A percentile compares a stretch with the other conserved stretches of the same genome.
Conservation (phyloP, 1,140 invertebrate genomes). For the Papilio helenus region DNA sequence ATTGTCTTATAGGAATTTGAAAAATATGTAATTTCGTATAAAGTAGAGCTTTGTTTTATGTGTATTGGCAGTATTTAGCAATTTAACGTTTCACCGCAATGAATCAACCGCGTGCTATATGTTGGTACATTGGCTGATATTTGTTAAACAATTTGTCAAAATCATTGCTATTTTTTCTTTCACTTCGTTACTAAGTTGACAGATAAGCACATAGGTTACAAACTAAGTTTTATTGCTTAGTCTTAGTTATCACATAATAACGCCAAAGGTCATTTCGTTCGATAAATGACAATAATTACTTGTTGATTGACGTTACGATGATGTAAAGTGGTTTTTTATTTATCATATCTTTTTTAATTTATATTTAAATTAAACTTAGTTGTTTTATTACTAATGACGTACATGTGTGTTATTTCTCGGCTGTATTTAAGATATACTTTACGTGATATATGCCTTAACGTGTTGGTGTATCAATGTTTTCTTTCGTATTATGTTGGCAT, state of each 20-base stretch:
- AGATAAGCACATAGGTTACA: not conserved
- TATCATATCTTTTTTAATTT: not conserved
- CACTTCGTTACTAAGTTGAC: not conserved
- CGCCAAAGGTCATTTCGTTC: too few species aligned
- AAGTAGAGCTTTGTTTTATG: not conserved
- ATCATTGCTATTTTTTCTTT: not conserved
- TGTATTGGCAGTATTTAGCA: not conserved
- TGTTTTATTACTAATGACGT: not conserved
- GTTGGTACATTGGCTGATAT: not conserved
- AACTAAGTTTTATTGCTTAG: not conserved
- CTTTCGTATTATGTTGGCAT: not conserved
- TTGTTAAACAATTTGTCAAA: not conserved
- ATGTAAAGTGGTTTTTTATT: not conserved
- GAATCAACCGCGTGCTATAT: conserved; percentile 7
- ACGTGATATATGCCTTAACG: too few species aligned
- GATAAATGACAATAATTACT: conserved; percentile 10
- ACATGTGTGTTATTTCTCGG: not conserved
- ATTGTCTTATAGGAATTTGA: not conserved
- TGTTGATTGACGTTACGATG: not conserved
- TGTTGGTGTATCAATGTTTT: not conserved
- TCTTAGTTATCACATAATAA: not conserved
- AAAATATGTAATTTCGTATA: not conserved
- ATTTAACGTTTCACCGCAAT: not conserved
- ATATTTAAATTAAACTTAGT: not conserved
- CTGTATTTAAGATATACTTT: not conserved